Evolutionary conservation across 2,113 vertebrate genomes (phyloP), one percentile per base, ranked within the genome.

Genomic region (Xiphophorus hellerii): DNA sequence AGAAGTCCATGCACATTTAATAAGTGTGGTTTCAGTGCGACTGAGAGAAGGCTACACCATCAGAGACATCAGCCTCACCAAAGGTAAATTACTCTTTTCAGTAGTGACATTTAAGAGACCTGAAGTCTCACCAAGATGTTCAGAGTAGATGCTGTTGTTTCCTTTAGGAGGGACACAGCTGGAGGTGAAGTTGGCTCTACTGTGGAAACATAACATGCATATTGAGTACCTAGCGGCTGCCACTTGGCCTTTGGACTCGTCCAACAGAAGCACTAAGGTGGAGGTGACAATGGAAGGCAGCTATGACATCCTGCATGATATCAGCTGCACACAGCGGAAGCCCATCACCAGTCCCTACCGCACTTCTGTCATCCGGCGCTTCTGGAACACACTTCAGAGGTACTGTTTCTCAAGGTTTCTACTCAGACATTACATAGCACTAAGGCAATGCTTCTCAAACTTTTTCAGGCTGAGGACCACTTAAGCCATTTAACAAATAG

Each of bases 131-230:
- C 44, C 44, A 48, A 58, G 22, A n/a, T 25, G 51, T 10, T n/a
- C 8, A 42, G 22, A 58, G 51, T 58, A 25, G 29, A n/a, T 2
- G 60, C 29, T 12, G 30, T 77, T 17, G 48, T 0, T 76, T 62
- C 62, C 25, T 54, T n/a, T 0, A 97, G 98, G 96, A 71, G 96
- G 97, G 28, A 95, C 96, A 78, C 96, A 98, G 86, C 93, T 99
- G 85, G 98, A 99, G 87, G 97, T 99, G 79, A 99, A 99, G 80
- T 93, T 99, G 35, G 95, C 99, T 62, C 83, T 99, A 74, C 92
- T 99, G 2, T 99, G 98, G 98, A 99, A 99, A 77, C 98, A 99
- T 92, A 99, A 99, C 94, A 99, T 99, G 97, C 96, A 97, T 51
- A 97, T 99, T 0, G 98, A 99, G 86, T 99, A 99, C 51, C 87